Base-by-base conservation (phyloP, 2,113 vertebrate species). In the Eira barbara region DNA sequence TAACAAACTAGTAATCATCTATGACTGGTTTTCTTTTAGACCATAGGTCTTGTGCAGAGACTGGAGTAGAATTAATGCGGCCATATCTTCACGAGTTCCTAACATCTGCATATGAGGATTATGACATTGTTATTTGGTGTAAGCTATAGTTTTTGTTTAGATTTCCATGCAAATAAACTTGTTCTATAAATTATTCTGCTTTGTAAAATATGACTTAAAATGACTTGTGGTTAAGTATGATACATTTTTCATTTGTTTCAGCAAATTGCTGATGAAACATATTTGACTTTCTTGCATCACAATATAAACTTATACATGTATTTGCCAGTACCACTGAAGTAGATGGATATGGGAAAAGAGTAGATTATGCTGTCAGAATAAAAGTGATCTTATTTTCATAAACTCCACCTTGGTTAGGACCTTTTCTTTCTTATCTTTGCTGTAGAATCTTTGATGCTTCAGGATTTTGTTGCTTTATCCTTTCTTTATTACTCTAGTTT, bases 121-220 rank as follows among this genome's bases (percentile, higher is more conserved):
- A 99, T 96, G 99, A 99, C 98, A 99, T 99, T 98, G 99, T 99
- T 97, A 99, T 99, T 98, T 99, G 99, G 99, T 99, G 99, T 99
- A 99, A 99, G 99, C 99, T 93, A 89, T 90, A 96, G 83, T 94
- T 79, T 42, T 0, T 98, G 39, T 82, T 81, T 92, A 97, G 91
- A 90, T 67, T 92, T 97, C 57, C 10, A 69, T 96, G 65, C 90
- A 94, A 97, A 49, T 97, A 97, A 85, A 17, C 9, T 74, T 71
- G 42, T 87, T 96, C 20, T 12, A 71, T 94, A 71, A 86, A 49
- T 90, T 82, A 42, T 93, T 94, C 17, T 96, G 47, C 31, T 87
- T 31, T 94, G 84, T 78, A 76, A 94, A 94, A 39, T 42, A 11
- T 83, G 31, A 67, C n/a, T 89, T 93, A 45, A 89, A 61, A 95